Base-by-base conservation (phyloP, 2,797 vertebrate species). In the Sphaeramia orbicularis region DNA sequence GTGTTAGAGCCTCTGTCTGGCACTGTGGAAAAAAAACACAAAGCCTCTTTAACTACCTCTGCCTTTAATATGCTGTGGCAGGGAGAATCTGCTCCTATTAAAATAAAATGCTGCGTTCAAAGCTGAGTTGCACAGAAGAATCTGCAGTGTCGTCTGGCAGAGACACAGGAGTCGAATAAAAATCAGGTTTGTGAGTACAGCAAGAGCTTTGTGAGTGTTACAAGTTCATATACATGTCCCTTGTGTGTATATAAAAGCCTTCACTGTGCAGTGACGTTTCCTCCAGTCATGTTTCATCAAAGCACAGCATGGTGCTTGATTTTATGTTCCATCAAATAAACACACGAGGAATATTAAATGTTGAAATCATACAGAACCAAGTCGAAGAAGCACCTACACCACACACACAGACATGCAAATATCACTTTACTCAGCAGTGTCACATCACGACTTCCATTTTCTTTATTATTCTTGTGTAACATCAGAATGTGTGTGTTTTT, bases 11-110 rank as follows among this genome's bases (percentile, higher is more conserved):
- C 76, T 78, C 50, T 19, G 81, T 74, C 76, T 82, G 73, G 65
- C 62, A 50, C 47, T 36, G 37, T 79, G 62, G 71, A 35, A 75
- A 71, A 70, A 56, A 62, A 76, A 68, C 59, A 78, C 32, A 45
- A 73, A 65, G 61, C n/a, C 61, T 24, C 7, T 78, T 88, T 84
- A 76, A 88, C 66, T 58, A 80, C 59, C 56, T 86, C 59, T 68
- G 80, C 59, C 78, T 89, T 87, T 90, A 83, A 78, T 81, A 67
- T n/a, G 42, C 58, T 21, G 50, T 80, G 67, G 30, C 53, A 58
- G 49, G 43, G 77, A 74, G 73, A 83, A 81, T 36, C 63, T 44
- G 62, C 60, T 71, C 54, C 69, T 71, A 56, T 74, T 48, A 67
- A 81, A 75, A 50, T 44, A 60, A 72, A 80, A 80, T 64, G 47